These are phyloP conservation scores for Blastomussa wellsi DNA, from an alignment of 92 coral and sea anemone genomes.

Conservation along the genomic window DNA sequence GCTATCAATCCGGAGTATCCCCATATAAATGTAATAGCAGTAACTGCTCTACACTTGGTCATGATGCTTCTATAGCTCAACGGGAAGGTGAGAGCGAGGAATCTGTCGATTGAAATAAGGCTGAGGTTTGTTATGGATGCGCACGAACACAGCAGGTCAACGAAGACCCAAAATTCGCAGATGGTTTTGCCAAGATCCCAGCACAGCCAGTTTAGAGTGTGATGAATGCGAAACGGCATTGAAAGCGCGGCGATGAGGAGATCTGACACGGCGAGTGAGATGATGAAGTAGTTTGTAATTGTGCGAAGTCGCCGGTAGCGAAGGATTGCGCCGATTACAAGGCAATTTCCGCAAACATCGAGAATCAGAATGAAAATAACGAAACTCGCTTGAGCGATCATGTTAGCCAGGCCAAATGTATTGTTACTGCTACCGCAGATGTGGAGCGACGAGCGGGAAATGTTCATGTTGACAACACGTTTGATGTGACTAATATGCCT, in stretches of 20 bases:
- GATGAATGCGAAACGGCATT: conserved; percentile 95
- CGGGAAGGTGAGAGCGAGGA: conserved; percentile 89
- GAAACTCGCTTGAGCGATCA: conserved; percentile 88
- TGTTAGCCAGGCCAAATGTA: conserved; percentile 25
- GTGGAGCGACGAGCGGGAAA: not conserved
- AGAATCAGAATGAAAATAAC: conserved; percentile 83
- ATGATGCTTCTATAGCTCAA: conserved; percentile 84
- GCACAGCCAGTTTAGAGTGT: conserved; percentile 71
- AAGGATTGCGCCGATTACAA: conserved; percentile 88
- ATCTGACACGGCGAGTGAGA: conserved; percentile 94
- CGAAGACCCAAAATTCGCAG: conserved; percentile 88
- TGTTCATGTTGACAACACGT: conserved; percentile 11
- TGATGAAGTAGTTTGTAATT: conserved; percentile 89
- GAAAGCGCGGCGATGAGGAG: conserved; percentile 81
- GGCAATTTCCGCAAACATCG: conserved; percentile 88
- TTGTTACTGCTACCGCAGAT: not conserved
- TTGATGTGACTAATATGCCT: not conserved
- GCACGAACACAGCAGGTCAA: conserved; percentile 79
- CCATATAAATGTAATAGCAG: conserved; percentile 84
- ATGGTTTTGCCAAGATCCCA: conserved; percentile 86
- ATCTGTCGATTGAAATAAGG: conserved; percentile 84
- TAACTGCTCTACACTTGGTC: conserved; percentile 65
- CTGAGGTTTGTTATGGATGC: conserved; percentile 91
- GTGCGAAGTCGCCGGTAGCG: conserved; percentile 85
- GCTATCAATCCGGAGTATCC: conserved; percentile 71